Evolutionary conservation across 2,113 vertebrate genomes (phyloP).

Genomic region (Xiphorhynchus elegans): DNA sequence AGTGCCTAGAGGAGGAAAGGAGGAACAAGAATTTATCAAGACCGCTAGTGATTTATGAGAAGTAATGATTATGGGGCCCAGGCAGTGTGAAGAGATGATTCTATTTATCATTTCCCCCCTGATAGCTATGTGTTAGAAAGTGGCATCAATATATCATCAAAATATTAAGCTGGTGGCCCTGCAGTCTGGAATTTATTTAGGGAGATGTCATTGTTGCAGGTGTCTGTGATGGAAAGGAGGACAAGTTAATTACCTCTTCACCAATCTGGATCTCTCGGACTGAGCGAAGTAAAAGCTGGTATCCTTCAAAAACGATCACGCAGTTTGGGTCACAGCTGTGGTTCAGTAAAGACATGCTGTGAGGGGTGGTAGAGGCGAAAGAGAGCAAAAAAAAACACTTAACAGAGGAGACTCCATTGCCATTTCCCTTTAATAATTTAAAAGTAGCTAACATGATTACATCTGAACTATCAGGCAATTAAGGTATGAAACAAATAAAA

Average conservation of each 20-base stretch:
- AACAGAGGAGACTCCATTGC: background rate
- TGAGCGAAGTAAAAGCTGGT: slow-evolving; percentile 84
- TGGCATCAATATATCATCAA: slow-evolving; percentile 70
- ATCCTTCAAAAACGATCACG: slow-evolving; percentile 89
- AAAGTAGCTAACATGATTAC: background rate
- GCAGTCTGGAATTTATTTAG: slow-evolving; percentile 69
- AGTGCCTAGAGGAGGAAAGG: slow-evolving; percentile 35
- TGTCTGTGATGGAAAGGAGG: slow-evolving; percentile 42
- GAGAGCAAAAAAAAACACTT: background rate
- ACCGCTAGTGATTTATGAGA: slow-evolving; percentile 55
- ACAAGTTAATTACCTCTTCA: slow-evolving; percentile 88
- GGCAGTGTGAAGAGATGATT: slow-evolving; percentile 56
- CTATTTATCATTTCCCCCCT: slow-evolving; percentile 26
- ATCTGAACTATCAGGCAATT: slow-evolving; percentile 5
- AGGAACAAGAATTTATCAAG: slow-evolving; percentile 43
- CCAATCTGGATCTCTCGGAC: slow-evolving; percentile 79
- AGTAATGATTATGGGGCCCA: slow-evolving; percentile 45
- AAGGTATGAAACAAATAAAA: background rate
- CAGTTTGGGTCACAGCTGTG: slow-evolving; percentile 97
- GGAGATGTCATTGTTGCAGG: slow-evolving; percentile 59
- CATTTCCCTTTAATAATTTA: background rate
- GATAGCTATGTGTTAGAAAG: slow-evolving; percentile 55
- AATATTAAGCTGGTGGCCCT: slow-evolving; percentile 68
- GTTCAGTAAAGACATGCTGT: slow-evolving; percentile 94
- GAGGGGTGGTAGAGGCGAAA: background rate